These are phyloP conservation scores for Myioborus miniatus DNA, from an alignment of 2,797 vertebrate genomes.

Conservation along the genomic window DNA sequence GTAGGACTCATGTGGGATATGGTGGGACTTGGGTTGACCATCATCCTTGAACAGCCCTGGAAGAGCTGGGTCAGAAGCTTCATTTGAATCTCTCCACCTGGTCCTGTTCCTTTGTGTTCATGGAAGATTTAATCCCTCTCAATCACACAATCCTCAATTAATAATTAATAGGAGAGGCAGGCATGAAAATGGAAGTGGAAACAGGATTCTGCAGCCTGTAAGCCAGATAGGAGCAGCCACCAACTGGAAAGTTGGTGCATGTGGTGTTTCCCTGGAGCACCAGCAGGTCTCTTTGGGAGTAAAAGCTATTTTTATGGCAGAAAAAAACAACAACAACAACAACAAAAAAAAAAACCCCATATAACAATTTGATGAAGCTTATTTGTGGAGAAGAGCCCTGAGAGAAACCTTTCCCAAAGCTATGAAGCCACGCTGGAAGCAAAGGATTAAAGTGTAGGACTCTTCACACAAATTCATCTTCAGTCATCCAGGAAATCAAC, in stretches of 20 bases:
- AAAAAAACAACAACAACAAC: fast-evolving
- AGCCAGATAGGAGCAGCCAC: neutral
- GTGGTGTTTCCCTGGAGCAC: neutral
- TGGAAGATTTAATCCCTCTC: neutral
- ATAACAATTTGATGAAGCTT: neutral
- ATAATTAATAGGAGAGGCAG: neutral
- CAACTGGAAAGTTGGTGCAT: neutral
- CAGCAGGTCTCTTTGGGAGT: neutral
- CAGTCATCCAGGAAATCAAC: neutral
- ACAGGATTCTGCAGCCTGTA: neutral
- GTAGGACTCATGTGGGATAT: neutral
- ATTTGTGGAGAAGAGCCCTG: neutral
- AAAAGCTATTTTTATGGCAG: neutral
- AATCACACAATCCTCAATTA: neutral
- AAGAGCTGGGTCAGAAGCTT: neutral
- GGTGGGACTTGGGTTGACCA: neutral
- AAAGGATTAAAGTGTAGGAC: neutral
- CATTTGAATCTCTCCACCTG: neutral
- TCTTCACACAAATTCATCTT: neutral
- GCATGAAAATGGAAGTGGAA: neutral
- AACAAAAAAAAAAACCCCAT: fast-evolving
- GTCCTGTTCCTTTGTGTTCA: neutral
- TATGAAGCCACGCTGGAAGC: neutral
- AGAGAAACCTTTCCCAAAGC: neutral
- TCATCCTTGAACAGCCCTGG: neutral